Conservation (phyloP, 2,113 vertebrate species). For the Eubucco bourcierii region DNA sequence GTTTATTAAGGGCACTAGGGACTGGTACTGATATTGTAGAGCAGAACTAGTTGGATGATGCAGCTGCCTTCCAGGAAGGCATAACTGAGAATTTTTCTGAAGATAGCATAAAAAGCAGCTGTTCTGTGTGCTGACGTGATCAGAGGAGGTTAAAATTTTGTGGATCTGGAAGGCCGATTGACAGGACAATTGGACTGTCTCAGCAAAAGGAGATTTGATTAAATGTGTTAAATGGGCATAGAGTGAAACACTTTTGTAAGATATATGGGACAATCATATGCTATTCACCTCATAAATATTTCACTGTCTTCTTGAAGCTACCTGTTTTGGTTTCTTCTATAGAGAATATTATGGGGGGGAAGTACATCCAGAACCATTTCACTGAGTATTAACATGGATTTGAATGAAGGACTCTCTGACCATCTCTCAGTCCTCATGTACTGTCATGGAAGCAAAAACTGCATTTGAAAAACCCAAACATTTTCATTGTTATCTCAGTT, state of each 20-base stretch:
- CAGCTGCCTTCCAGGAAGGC: neutral
- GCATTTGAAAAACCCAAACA: neutral
- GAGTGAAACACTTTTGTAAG: neutral
- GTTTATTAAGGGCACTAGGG: neutral
- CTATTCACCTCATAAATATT: neutral
- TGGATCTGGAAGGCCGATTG: neutral
- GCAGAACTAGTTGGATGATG: neutral
- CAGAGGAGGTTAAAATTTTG: neutral
- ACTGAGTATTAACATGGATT: neutral
- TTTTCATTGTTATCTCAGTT: neutral
- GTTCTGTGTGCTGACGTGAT: neutral
- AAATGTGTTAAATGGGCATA: neutral
- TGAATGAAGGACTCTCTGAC: neutral
- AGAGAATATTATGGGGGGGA: neutral
- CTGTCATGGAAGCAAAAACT: neutral
- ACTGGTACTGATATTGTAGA: neutral
- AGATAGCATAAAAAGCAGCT: neutral
- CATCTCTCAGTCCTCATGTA: neutral
- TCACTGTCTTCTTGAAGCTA: neutral
- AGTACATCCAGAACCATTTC: neutral
- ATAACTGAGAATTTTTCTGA: neutral
- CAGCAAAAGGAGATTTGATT: neutral
- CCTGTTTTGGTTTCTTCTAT: neutral
- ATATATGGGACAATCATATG: neutral
- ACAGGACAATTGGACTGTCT: neutral